Conservation (phyloP, 2,888 invertebrate species). For the Heliconius cydno region DNA sequence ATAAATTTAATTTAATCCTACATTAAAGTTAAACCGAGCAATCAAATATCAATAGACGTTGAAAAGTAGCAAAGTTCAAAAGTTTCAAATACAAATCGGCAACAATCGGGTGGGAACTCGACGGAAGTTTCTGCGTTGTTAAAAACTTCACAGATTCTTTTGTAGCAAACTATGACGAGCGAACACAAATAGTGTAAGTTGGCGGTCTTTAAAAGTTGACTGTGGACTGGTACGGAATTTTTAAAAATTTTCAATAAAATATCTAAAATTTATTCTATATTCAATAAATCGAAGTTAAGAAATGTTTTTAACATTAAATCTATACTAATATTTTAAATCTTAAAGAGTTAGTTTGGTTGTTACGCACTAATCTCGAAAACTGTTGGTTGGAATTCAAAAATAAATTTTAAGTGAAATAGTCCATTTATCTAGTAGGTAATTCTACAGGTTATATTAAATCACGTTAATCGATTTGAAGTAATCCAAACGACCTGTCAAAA, state of each 20-base stretch:
- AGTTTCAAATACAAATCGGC: conserved; percentile 38
- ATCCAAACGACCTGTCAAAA: no score
- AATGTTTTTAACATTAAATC: background rate
- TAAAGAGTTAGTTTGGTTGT: background rate
- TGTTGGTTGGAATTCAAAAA: background rate
- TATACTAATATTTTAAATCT: background rate
- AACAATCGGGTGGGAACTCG: conserved; percentile 36
- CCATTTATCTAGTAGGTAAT: background rate
- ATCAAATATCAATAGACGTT: conserved; percentile 29
- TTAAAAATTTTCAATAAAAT: background rate
- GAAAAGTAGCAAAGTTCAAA: conserved; percentile 29
- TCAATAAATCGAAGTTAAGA: background rate
- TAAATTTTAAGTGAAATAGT: background rate
- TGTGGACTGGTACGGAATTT: background rate
- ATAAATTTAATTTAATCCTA: conserved; percentile 3
- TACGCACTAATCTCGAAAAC: rapidly evolving
- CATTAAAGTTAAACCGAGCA: conserved; percentile 15
- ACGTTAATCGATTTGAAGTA: no score
- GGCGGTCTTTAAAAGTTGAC: conserved; percentile 31
- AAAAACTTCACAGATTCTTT: conserved; percentile 39
- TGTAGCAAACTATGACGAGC: conserved; percentile 36
- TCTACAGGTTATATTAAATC: no score
- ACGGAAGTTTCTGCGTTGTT: conserved; percentile 33
- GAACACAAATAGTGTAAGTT: conserved; percentile 31
- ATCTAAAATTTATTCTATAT: background rate